Evolutionary conservation across 2,888 invertebrate species (phyloP).

Genomic region (Tenthredo mesomela): DNA sequence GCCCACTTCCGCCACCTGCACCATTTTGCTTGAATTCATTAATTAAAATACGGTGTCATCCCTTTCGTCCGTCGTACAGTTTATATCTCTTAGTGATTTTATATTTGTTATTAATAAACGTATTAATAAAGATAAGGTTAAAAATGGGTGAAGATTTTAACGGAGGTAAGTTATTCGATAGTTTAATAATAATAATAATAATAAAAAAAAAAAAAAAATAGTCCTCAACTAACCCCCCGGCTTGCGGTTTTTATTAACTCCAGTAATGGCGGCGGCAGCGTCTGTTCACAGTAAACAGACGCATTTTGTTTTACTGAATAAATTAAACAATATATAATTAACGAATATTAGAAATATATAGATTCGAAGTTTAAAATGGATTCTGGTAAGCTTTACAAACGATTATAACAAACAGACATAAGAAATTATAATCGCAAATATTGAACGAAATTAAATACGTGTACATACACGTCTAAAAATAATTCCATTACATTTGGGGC

Average conservation of each 20-base stretch:
- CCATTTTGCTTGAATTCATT: neutral
- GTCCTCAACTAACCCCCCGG: conserved; percentile 40
- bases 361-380: conserved; percentile 1
- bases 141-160: conserved; percentile 76
- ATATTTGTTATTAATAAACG: too few relatives aligned
- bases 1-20: conserved; percentile 36
- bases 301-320: neutral
- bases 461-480: conserved; percentile 20
- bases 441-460: neutral
- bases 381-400: conserved; percentile 14
- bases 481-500: conserved; percentile 13
- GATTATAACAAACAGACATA: neutral
- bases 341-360: neutral
- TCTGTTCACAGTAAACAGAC: conserved; percentile 42
- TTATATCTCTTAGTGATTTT: neutral
- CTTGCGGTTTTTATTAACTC: conserved; percentile 17
- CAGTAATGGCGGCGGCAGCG: conserved; percentile 48
- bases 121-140: neutral
- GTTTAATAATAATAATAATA: too few relatives aligned
- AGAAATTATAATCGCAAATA: neutral
- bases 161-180: conserved; percentile 69
- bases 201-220: too few relatives aligned
- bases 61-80: neutral
- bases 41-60: conserved; percentile 6
- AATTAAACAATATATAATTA: neutral